Percentiles rank a stretch among this genome's conserved stretches.
phyloP scores from a whole-genome alignment of 1,140 invertebrate species.

The Nilaparvata lugens region DNA sequence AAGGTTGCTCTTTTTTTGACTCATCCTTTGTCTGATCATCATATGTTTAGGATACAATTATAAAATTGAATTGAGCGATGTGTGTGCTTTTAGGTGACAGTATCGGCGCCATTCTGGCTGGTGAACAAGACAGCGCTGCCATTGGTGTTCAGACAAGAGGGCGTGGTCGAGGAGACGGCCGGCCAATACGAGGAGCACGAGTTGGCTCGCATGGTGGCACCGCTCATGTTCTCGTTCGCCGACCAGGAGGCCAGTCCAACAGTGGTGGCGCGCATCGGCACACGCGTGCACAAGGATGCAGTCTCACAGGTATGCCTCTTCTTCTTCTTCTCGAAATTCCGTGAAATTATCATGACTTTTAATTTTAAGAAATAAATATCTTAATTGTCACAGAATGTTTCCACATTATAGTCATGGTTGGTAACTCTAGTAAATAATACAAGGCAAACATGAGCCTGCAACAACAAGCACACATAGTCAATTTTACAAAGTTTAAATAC shows the following conservation, averaged over 20 bases:
- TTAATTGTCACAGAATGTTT: no score
- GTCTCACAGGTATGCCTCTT: conserved; percentile 48
- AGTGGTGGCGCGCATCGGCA: conserved; percentile 60
- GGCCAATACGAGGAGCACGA: conserved; percentile 95
- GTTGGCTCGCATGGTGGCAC: conserved; percentile 75
- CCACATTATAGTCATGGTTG: not conserved
- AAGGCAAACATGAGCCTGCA: no score
- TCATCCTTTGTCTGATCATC: no score
- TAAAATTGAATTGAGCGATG: no score
- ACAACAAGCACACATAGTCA: no score
- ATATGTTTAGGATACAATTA: no score
- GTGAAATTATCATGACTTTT: no score
- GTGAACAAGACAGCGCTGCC: conserved; percentile 92
- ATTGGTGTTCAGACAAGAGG: conserved; percentile 88
- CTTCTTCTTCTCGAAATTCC: no score
- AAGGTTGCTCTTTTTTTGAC: no score
- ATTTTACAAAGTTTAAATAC: no score
- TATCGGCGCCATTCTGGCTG: conserved; percentile 88
- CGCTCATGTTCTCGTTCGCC: conserved; percentile 88
- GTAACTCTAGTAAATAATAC: not conserved
- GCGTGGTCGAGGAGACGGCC: conserved; percentile 63
- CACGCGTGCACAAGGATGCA: conserved; percentile 50
- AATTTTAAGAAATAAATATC: no score
- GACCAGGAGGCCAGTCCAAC: conserved; percentile 70
- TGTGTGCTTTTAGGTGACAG: conserved; percentile 51